Conservation (phyloP, 2,113 vertebrate genomes). For the Apaloderma vittatum region DNA sequence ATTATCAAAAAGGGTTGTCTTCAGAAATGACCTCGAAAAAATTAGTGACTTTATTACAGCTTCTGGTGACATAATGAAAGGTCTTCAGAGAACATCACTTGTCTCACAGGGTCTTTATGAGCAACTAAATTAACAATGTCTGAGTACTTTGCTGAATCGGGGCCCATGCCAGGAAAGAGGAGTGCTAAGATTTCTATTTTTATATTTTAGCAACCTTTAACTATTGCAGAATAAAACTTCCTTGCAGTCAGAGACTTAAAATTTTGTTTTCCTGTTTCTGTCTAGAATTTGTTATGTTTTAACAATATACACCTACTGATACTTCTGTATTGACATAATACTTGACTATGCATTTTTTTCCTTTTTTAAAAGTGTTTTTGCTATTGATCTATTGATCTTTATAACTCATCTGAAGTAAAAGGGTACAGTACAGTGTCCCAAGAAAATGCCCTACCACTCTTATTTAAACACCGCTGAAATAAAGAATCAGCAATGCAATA, state of each 20-base stretch:
- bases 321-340: not conserved
- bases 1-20: not conserved
- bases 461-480: not conserved
- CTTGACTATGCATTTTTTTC: not conserved
- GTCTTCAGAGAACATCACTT: not conserved
- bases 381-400: not conserved
- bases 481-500: not conserved
- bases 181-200: not conserved
- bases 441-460: not conserved
- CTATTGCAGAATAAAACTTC: not conserved
- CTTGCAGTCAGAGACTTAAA: not conserved
- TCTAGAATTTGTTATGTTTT: not conserved
- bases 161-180: not conserved
- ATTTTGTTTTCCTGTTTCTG: not conserved
- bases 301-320: not conserved
- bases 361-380: not conserved
- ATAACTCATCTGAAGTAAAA: not conserved
- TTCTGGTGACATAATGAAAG: slow-evolving; percentile 6
- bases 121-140: not conserved
- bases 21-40: slow-evolving; percentile 3
- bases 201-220: not conserved
- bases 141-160: not conserved
- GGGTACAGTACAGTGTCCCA: not conserved
- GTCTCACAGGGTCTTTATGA: not conserved
- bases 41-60: not conserved